Conservation (phyloP, 2,888 invertebrate genomes). For the Heliconius charithonia region DNA sequence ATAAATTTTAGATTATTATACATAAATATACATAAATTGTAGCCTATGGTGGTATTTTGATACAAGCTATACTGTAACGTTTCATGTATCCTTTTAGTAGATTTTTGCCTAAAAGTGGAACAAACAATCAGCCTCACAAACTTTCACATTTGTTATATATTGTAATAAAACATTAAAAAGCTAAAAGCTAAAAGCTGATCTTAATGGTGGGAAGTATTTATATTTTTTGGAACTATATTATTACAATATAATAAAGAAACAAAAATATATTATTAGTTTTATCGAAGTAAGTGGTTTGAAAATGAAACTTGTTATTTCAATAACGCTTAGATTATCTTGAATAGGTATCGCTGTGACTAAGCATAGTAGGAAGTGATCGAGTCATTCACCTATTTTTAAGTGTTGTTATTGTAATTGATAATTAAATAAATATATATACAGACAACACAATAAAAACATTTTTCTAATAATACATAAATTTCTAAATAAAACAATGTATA, state of each 20-base stretch:
- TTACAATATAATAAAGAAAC: no score
- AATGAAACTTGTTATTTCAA: neutral
- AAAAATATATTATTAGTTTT: neutral
- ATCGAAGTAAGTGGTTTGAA: neutral
- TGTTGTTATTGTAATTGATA: neutral
- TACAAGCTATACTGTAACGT: no score
- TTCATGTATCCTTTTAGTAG: no score
- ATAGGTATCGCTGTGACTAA: neutral
- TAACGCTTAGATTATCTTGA: neutral
- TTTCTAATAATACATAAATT: conserved; percentile 25
- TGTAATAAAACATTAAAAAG: neutral
- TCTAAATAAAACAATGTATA: conserved; percentile 38
- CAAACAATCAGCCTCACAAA: no score
- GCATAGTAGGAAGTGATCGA: neutral
- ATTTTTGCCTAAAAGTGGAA: no score
- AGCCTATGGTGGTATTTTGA: no score
- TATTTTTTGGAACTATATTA: neutral
- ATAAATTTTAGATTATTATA: no score
- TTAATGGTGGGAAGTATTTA: neutral
- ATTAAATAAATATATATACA: neutral
- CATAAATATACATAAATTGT: no score
- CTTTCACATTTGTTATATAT: neutral
- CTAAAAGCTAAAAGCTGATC: no score
- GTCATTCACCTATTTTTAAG: neutral
- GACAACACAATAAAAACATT: neutral